Base-by-base conservation (phyloP, 1,140 invertebrate genomes). In the Helicoverpa zea region DNA sequence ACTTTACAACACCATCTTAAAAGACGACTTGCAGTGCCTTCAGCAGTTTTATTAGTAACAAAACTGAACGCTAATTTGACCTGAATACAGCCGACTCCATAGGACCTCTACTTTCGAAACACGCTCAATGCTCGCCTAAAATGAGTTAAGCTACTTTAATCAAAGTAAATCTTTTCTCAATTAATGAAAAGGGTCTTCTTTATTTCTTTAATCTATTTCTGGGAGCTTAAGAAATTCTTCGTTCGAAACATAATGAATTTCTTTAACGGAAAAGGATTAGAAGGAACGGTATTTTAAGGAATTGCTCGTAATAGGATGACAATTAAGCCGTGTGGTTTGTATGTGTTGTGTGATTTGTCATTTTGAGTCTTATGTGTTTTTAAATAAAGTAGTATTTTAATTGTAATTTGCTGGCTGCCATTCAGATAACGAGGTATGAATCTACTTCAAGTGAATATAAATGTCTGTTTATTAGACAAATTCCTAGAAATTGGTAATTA, bases 61-160 rank as follows among this genome's bases (percentile, higher is more conserved):
- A 56, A 73, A 59, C 54, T 49, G 30, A 59, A 43, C 54, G 29
- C 9, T 49, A 61, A 63, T 49, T 59, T 75, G 54, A 51, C 73
- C 52, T 64, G 61, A 77, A 66, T 52, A 16, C 49, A 49, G 43
- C 14, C 47, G 5, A 16, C 61, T 66, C 35, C n/a, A 66, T 47
- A 77, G 47, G 66, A 16, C 35, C 9, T 72, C 23, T 5, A 30
- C 12, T 66, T 29, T 43, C 9, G 14, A 43, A 4, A 2, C 49
- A 14, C 54, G 51, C 61, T 77, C 61, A 66, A 66, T 77, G 54
- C 18, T 66, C 4, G 5, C 59, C 51, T 54, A 64, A 68, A 77
- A 77, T 63, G 75, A 64, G 75, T 77, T 77, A 77, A 77, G 75
- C 75, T 77, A 66, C 51, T 77, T 54, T 66, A 77, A 77, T 77